phyloP scores from a whole-genome alignment of 2,113 vertebrate genomes.

The Centropus unirufus region DNA sequence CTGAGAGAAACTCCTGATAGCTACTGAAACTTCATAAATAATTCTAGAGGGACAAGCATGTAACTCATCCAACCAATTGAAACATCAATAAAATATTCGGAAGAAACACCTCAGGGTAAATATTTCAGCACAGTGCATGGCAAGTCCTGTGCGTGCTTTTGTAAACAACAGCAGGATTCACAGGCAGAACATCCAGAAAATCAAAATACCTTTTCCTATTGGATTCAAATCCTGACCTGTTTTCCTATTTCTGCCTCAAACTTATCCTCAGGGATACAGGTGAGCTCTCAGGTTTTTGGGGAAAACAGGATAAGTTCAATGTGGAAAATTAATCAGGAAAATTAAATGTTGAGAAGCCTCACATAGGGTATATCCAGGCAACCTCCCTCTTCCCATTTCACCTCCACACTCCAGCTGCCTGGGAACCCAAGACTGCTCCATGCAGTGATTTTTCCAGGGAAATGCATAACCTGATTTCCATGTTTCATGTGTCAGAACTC shows the following conservation, averaged over 20 bases:
- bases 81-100: conserved; percentile 69
- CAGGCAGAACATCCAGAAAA: conserved; percentile 5
- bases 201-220: not conserved
- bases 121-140: conserved; percentile 39
- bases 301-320: not conserved
- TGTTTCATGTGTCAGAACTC: not conserved
- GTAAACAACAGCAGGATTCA: conserved; percentile 32
- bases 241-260: not conserved
- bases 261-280: not conserved
- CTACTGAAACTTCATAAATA: conserved; percentile 72
- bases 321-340: not conserved
- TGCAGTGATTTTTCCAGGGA: not conserved
- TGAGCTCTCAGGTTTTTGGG: not conserved
- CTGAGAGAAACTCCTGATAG: conserved; percentile 53
- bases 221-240: not conserved
- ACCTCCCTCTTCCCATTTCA: not conserved
- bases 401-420: not conserved
- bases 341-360: not conserved
- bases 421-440: not conserved
- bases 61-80: conserved; percentile 66
- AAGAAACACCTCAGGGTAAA: conserved; percentile 64
- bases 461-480: not conserved
- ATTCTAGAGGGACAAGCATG: conserved; percentile 67
- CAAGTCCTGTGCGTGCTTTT: not conserved
- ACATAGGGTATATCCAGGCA: not conserved